Conservation (phyloP, 2,797 vertebrate genomes). For the Otus scops region DNA sequence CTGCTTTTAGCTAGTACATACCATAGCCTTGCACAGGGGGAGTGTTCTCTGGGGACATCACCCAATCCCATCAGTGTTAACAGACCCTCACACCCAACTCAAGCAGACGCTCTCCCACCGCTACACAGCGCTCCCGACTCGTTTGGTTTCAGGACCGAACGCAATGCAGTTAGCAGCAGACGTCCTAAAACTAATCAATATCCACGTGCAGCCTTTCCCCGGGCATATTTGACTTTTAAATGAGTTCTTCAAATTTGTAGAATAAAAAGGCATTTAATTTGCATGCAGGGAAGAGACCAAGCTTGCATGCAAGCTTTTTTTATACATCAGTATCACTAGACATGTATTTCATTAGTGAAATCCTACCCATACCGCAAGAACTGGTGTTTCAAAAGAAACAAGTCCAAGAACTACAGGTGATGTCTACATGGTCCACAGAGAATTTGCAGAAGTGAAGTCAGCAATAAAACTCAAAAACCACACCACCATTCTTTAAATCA, state of each 20-base stretch:
- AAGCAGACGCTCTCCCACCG: background rate
- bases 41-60: background rate
- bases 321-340: background rate
- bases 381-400: background rate
- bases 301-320: background rate
- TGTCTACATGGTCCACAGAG: background rate
- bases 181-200: background rate
- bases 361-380: background rate
- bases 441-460: background rate
- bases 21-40: background rate
- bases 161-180: background rate
- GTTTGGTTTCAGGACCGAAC: background rate
- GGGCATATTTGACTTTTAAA: conserved; percentile 4
- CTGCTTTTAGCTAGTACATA: background rate
- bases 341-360: background rate
- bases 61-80: background rate
- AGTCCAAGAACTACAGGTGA: background rate
- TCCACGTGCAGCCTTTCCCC: background rate
- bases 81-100: background rate
- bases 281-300: background rate
- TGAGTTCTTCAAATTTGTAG: conserved; percentile 5
- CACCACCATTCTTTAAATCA: background rate
- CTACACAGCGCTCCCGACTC: background rate
- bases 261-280: conserved; percentile 62
- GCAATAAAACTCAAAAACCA: background rate